Evolutionary conservation across 2,797 vertebrate species (phyloP), one percentile per base, ranked within the genome.

Genomic region (Pogonophryne albipinna): DNA sequence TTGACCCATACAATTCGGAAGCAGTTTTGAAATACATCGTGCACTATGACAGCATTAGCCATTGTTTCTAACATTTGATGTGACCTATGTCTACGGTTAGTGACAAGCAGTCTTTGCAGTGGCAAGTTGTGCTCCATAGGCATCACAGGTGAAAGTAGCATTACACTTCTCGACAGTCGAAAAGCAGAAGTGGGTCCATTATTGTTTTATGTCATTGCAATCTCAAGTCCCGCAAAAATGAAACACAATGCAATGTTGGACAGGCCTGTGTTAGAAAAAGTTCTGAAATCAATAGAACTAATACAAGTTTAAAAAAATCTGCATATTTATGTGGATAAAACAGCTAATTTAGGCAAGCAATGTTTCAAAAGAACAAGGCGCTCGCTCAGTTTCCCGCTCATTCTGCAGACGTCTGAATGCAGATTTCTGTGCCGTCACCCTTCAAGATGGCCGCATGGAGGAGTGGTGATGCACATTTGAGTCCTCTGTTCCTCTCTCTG

Each of bases 361-460:
- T 14, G 7, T 16, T 13, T 34, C 13, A 4, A 50, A 16, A 31
- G 41, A 5, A 31, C 1, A 0, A 27, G 11, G 7, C 0, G 1
- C 1, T 62, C 0, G 1, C 1, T 62, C 19, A 7, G 34, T 38
- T 27, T 50, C 42, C 17, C 7, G 1, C 52, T 58, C n/a, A 60
- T 50, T 65, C 6, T 6, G 20, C 31, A 10, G 61, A 63, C 1
- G 38, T 59, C 34, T 42, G 53, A 59, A 27, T 7, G 6, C 47
- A 42, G 17, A 44, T 38, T 8, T 45, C 58, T 66, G 34, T 71
- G 45, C 45, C 16, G 46, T 57, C 44, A 42, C 74, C 78, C 45
- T 77, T 50, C 67, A 63, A 70, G 64, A 82, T 85, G 87, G 78
- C 72, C n/a, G 52, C 73, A 15, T 1, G 41, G 27, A 60, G 76